Base-by-base conservation (phyloP, 2,113 vertebrate genomes). In the Mionectes macconnelli region DNA sequence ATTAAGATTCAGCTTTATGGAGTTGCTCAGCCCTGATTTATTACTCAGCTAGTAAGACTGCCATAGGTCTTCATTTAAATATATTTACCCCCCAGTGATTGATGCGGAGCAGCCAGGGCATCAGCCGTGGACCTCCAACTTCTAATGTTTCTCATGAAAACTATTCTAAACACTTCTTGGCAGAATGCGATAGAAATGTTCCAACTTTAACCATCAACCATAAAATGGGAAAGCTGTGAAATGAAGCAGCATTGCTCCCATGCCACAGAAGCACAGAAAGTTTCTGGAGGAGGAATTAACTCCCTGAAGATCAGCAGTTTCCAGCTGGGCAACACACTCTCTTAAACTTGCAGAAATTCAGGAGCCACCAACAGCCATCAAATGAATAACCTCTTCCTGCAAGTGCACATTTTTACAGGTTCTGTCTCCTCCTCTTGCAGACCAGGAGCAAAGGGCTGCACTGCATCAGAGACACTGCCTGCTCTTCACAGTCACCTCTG, bases 11-110 rank as follows among this genome's bases (percentile, higher is more conserved):
- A 87, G 4, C 67, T 91, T 89, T 14, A 83, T 27, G 67, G 78
- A 83, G 72, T 49, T 90, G 84, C 91, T 95, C 62, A 76, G 93
- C 74, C 62, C 74, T 40, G 39, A 89, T 96, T 94, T 83, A 95
- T 80, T 67, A 83, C 91, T 90, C 84, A 67, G 69, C 59, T 8
- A 66, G 78, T 78, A 82, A 76, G 45, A 35, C 52, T 47, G 86
- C 56, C 39, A 31, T 33, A 84, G 84, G 35, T 95, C 87, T 53
- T 85, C 37, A 79, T 84, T 89, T 94, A 63, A 95, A 94, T 82
- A 49, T 44, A 72, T 94, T 69, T 73, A 93, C 78, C 78, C 57
- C 50, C 67, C 55, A 77, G 57, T 42, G 63, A 82, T 79, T 92
- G 59, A 84, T 21, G 70, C 59, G 86, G 66, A 95, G 53, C 67